Evolutionary conservation across 2,113 vertebrate species (phyloP), one percentile per base, ranked within the genome.

Genomic region (Puma concolor): DNA sequence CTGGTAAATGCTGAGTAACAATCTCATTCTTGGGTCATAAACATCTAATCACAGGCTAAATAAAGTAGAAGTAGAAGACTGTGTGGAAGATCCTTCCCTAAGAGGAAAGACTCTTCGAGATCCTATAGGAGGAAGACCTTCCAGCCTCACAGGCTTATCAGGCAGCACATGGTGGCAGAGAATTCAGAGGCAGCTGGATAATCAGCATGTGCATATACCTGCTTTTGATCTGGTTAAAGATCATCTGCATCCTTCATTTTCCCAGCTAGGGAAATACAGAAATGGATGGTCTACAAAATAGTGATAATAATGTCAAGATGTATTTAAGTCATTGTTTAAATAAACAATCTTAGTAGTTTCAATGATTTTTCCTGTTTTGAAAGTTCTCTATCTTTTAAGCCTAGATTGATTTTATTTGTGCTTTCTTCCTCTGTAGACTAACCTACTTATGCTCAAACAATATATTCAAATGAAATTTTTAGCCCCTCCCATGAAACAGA

Each of bases 331-430:
- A 64, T 11, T 64, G 41, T 85, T 94, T 33, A 21, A 76, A 94
- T 83, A 95, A 57, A 76, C 67, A 38, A 76, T 66, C 25, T 54
- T 77, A 60, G 41, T 41, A 57, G 38, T 90, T 76, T 33, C 19
- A 92, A 33, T 74, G 29, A 91, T 71, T 96, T 81, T 76, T 88
- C 76, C 14, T 84, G 6, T 44, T 50, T 94, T 93, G 81, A 77
- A 84, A 48, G 50, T 80, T 84, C n/a, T 36, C 7, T 84, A n/a
- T 5, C 54, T 87, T 88, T 87, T 57, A 89, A 63, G 13, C 36
- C 9, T 52, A 81, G 29, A 66, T 14, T 71, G 27, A 33, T 64
- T 90, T 72, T 52, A 88, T 85, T 72, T 88, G 76, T 60, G 13
- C 21, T 60, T n/a, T 67, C 27, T 21, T 19, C 31, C 16, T 74